A percentile compares a stretch with the other conserved stretches of the same genome.
Evolutionary conservation across 2,797 vertebrate genomes (phyloP).

Genomic region (Artibeus jamaicensis): DNA sequence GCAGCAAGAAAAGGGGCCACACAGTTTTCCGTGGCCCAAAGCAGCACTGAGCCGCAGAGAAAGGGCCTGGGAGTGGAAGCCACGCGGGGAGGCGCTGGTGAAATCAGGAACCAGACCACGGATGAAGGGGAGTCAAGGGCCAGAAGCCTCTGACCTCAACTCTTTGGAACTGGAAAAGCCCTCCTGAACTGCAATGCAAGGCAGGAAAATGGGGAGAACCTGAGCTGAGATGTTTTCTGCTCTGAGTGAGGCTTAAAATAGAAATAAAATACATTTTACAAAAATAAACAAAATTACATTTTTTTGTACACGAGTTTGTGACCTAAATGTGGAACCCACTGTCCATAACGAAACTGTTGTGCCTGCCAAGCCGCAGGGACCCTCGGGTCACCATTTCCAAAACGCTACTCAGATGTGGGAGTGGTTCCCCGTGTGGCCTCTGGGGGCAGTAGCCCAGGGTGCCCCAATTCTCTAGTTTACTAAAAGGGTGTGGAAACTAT

Average conservation of each 20-base stretch:
- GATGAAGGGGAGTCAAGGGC: too few species aligned
- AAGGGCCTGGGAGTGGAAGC: neutral
- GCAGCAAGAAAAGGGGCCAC: neutral
- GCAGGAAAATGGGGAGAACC: neutral
- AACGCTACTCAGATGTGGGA: neutral
- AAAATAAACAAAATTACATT: neutral
- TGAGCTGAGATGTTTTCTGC: neutral
- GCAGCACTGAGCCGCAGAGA: neutral
- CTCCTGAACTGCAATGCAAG: neutral
- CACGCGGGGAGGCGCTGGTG: accelerated
- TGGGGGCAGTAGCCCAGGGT: neutral
- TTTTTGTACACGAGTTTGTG: neutral
- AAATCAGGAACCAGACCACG: neutral
- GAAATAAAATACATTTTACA: neutral
- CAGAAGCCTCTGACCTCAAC: neutral
- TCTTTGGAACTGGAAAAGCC: neutral
- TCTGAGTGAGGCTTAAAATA: neutral
- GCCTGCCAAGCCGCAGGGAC: neutral
- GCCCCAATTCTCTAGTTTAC: neutral
- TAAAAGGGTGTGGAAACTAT: too few species aligned
- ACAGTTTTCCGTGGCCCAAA: neutral
- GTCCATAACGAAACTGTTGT: neutral
- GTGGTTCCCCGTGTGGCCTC: neutral
- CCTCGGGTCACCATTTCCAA: neutral
- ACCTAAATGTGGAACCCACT: neutral